Base-by-base conservation (phyloP, 2,113 vertebrate species). In the Donacobius atricapilla region DNA sequence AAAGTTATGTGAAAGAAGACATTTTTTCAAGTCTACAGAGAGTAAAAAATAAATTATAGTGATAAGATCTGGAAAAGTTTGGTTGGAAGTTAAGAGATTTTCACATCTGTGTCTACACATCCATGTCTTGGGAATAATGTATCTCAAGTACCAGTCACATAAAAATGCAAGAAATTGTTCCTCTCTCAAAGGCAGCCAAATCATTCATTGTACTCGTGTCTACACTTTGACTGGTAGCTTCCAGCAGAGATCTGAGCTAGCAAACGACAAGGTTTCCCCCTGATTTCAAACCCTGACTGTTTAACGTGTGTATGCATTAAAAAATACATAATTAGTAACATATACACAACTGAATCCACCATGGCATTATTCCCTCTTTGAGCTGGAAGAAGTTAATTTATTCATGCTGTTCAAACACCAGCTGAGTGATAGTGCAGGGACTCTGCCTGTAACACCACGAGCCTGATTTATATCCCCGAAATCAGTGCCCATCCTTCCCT, bases 31-130 rank as follows among this genome's bases (percentile, higher is more conserved):
- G 94, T 96, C 98, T 95, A 97, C 82, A 96, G 98, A 98, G 97
- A 98, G 85, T 93, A 90, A 93, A 98, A 97, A 98, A 98, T 98
- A 98, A 98, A 98, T 98, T 98, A 98, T 71, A 95, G 95, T 86
- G 98, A 98, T 98, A 98, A 98, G 98, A 98, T 98, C 98, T 98
- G 98, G 97, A 97, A 98, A 98, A 98, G 98, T 98, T 93, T 95
- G 93, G 97, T 98, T 98, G 97, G 98, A 98, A 95, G 96, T 97
- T 94, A 97, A 97, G 98, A 97, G 97, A 98, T 96, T 98, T 98
- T 98, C 98, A 98, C 99, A 99, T 99, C 98, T 99, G 99, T 98
- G 97, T 98, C 98, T 98, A 97, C 97, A 98, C 98, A 98, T 98
- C 97, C 97, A 96, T 89, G 98, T 95, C 98, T 96, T 94, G 98